These are phyloP conservation scores for Monopis laevigella DNA, from an alignment of 2,888 invertebrate species.

Conservation along the genomic window DNA sequence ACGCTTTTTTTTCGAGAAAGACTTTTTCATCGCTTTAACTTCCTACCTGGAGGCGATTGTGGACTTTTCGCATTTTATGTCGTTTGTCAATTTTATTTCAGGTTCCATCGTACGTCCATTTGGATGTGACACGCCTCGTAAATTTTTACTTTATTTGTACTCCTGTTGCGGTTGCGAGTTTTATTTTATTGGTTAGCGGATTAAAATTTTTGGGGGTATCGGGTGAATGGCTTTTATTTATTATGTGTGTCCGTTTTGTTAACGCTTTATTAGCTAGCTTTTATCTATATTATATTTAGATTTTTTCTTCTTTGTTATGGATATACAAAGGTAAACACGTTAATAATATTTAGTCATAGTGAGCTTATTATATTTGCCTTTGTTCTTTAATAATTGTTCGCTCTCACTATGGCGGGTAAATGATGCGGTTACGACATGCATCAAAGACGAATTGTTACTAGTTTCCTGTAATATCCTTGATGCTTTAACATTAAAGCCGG, in stretches of 20 bases:
- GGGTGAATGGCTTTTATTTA: slow-evolving; percentile 26
- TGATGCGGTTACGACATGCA: no score
- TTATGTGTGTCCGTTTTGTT: slow-evolving; percentile 16
- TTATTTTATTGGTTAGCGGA: slow-evolving; percentile 6
- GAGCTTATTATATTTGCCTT: no score
- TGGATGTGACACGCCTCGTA: slow-evolving; percentile 30
- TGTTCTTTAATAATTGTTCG: no score
- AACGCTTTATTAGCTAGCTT: no score
- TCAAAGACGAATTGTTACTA: no score
- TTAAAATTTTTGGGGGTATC: slow-evolving; percentile 25
- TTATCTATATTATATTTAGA: no score
- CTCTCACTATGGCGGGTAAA: no score
- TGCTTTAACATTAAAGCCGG: no score
- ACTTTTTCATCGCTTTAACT: slow-evolving; percentile 26
- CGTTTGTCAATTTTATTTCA: slow-evolving; percentile 34
- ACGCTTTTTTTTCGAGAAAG: slow-evolving; percentile 1
- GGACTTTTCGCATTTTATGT: slow-evolving; percentile 24
- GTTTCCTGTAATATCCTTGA: no score
- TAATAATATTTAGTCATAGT: no score
- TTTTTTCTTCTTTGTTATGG: no score
- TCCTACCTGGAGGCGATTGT: slow-evolving; percentile 31
- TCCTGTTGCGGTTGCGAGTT: slow-evolving; percentile 18
- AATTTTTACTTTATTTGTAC: slow-evolving; percentile 44
- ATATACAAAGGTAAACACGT: no score
- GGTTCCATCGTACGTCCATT: slow-evolving; percentile 24